Base-by-base conservation (phyloP, 2,113 vertebrate genomes). In the Pongo abelii region DNA sequence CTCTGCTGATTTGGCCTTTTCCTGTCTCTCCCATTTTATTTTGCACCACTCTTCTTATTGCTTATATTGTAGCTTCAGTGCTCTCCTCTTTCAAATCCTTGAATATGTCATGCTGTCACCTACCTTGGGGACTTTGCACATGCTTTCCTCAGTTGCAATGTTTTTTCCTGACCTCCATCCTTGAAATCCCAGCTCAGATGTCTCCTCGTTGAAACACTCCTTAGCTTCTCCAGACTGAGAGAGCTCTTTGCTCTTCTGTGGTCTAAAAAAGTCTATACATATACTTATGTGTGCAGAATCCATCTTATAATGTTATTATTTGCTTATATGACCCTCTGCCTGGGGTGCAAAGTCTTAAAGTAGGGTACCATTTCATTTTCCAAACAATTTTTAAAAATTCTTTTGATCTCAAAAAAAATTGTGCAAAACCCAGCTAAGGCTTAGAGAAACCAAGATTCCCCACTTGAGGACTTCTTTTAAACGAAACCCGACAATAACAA, bases 401-500 rank as follows among this genome's bases (percentile, higher is more conserved):
- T 61, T 93, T 94, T 79, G 25, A 38, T 80, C 17, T 79, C 81
- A 86, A 86, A 17, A 48, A 84, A 94, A 88, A 94, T 11, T 46
- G 27, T 64, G 25, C 16, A 18, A 52, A 89, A 87, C 0, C 35
- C 30, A 72, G 7, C 32, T 25, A 69, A 46, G 78, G 77, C 27
- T 84, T 67, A 67, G 48, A 84, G 50, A 89, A 88, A 88, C 7
- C 32, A 81, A 84, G 70, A 69, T 86, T 38, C n/a, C 81, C 17
- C 69, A 22, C 35, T 85, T 20, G 5, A 50, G 55, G 79, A 78
- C 12, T 16, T 87, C 32, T 88, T 97, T 32, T 38, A 35, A 38
- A 46, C 14, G 40, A 11, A 92, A 13, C n/a, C 5, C 22, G 6
- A 2, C 59, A 48, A 69, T 50, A 52, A 89, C 8, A 50, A 38